Evolutionary conservation across 2,797 vertebrate species (phyloP).

Genomic region (Karalla daura): DNA sequence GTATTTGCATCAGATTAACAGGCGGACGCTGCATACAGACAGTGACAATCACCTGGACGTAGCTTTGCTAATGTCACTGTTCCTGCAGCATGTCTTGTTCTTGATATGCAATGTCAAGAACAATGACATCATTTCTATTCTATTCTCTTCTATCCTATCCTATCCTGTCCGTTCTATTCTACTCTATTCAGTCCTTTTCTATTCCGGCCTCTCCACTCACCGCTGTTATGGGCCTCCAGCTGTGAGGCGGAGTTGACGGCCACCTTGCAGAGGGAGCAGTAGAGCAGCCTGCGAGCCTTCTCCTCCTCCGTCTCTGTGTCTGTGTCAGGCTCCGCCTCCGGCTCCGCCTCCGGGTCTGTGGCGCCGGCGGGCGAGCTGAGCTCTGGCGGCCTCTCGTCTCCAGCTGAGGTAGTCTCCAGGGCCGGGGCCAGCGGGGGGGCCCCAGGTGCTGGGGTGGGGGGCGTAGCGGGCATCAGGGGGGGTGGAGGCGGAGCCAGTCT

Average conservation of each 20-base stretch:
- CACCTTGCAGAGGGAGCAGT: slow-evolving; percentile 99
- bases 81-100: too few species aligned
- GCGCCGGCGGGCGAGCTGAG: slow-evolving; percentile 48
- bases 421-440: slow-evolving; percentile 58
- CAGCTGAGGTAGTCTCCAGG: slow-evolving; percentile 83
- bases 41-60: too few species aligned
- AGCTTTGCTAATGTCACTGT: too few species aligned
- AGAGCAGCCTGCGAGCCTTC: slow-evolving; percentile 94
- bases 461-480: not conserved
- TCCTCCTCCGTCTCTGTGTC: slow-evolving; percentile 93
- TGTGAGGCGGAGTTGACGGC: slow-evolving; percentile 98
- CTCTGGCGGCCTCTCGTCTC: slow-evolving; percentile 73
- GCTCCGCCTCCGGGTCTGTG: slow-evolving; percentile 73
- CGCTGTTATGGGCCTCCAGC: slow-evolving; percentile 98
- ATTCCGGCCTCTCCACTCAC: too few species aligned
- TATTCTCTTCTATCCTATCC: too few species aligned
- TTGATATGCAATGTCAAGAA: too few species aligned
- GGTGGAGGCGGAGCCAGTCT: slow-evolving; percentile 74
- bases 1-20: too few species aligned
- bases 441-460: slow-evolving; percentile 15
- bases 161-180: too few species aligned
- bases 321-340: slow-evolving; percentile 77
- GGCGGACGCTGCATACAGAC: too few species aligned
- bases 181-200: too few species aligned
- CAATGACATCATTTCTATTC: too few species aligned